Percentiles rank a stretch among this genome's conserved stretches.
These are phyloP conservation scores for Alviniconcha strummeri DNA, from an alignment of 2,888 invertebrate genomes.

Conservation along the genomic window DNA sequence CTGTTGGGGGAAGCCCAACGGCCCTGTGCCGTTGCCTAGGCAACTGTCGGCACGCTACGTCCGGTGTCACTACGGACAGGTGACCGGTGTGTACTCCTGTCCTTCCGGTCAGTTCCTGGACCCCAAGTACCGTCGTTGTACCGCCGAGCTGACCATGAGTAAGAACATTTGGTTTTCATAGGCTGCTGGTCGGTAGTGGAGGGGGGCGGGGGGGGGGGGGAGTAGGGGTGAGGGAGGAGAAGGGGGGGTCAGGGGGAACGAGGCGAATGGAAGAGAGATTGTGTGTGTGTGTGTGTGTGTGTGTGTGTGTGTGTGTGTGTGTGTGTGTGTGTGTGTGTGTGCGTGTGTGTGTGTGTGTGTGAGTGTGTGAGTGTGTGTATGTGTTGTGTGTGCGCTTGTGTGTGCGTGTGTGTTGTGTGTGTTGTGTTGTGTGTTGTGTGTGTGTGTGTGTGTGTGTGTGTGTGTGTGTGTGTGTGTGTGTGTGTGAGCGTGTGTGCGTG, in stretches of 20 bases:
- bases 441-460: no score
- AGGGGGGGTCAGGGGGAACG: no score
- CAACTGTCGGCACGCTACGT: slow-evolving; percentile 21
- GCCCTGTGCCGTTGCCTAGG: slow-evolving; percentile 20
- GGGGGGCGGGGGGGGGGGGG: neutral
- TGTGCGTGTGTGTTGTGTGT: no score
- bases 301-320: neutral
- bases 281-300: slow-evolving; percentile 1
- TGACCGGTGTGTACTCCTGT: slow-evolving; percentile 8
- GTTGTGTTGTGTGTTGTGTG: no score
- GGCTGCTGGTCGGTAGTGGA: neutral
- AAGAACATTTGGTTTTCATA: neutral
- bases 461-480: no score
- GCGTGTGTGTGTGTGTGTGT: neutral
- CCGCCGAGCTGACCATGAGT: slow-evolving; percentile 25
- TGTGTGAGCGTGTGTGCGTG: no score
- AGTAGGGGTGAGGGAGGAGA: neutral
- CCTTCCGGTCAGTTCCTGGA: slow-evolving; percentile 22
- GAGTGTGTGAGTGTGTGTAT: neutral
- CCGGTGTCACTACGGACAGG: slow-evolving; percentile 2
- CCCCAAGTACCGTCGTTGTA: slow-evolving; percentile 18
- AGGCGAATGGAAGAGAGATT: no score
- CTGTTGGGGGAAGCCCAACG: slow-evolving; percentile 9
- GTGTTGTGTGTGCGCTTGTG: no score
- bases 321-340: neutral